A percentile compares a stretch with the other conserved stretches of the same genome.
phyloP scores from a whole-genome alignment of 2,113 vertebrate species.

The Microtus pennsylvanicus region DNA sequence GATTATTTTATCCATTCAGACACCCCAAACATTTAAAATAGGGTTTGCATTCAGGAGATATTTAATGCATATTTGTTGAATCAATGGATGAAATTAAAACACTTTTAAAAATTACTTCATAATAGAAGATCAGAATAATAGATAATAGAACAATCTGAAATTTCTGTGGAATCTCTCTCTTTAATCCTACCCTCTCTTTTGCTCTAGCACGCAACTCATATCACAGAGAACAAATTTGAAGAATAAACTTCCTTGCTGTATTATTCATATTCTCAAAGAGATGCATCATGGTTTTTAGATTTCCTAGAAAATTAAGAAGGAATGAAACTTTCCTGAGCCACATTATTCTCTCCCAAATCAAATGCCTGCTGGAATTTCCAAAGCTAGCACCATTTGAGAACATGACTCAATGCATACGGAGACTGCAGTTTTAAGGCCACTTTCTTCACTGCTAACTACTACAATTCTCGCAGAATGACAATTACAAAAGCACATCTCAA shows the following conservation, averaged over 20 bases:
- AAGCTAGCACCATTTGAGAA: neutral
- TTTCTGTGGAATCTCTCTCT: neutral
- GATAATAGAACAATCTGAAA: neutral
- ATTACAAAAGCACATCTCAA: neutral
- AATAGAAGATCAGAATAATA: neutral
- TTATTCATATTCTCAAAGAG: neutral
- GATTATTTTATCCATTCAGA: neutral
- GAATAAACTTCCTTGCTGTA: neutral
- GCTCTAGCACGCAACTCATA: neutral
- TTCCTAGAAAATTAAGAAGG: neutral
- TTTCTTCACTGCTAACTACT: neutral
- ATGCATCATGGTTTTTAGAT: neutral
- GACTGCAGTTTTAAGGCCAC: neutral
- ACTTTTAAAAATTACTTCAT: neutral
- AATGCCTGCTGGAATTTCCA: neutral
- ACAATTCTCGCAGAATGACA: slow-evolving; percentile 5
- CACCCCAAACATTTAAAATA: neutral
- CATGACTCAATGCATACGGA: neutral
- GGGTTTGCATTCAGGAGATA: neutral
- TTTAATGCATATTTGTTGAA: neutral
- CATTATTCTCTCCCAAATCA: neutral
- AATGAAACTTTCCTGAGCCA: neutral
- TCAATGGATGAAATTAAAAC: neutral
- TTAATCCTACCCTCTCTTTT: neutral
- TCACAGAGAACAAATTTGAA: neutral